A percentile compares a stretch with the other conserved stretches of the same genome.
These are phyloP conservation scores for Lasioglossum oenotherae DNA, from an alignment of 2,888 invertebrate genomes.

Conservation along the genomic window DNA sequence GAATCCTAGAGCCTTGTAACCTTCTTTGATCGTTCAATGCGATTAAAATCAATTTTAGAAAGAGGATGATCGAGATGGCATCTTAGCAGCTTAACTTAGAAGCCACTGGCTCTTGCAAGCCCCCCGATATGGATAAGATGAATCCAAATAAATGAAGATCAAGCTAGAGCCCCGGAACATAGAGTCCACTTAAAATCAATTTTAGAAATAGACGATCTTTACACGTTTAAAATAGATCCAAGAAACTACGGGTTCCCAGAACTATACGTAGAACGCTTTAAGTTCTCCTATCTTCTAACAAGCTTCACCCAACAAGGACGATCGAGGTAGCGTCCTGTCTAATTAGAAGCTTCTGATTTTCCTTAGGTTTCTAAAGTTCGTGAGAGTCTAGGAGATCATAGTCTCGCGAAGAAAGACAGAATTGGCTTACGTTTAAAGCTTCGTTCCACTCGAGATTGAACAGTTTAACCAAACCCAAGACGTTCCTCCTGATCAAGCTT, in stretches of 20 bases:
- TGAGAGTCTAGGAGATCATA: background rate
- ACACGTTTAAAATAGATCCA: background rate
- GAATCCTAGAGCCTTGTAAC: background rate
- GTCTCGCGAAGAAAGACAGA: background rate
- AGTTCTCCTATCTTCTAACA: background rate
- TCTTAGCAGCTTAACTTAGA: too few relatives aligned
- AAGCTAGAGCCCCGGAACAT: background rate
- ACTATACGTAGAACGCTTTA: background rate
- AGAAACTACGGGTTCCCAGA: background rate
- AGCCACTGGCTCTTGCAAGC: background rate
- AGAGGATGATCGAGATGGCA: background rate
- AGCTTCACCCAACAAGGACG: background rate
- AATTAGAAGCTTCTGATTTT: background rate
- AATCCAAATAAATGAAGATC: background rate
- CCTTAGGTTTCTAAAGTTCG: background rate
- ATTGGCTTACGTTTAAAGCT: constrained; percentile 84
- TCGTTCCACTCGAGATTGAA: constrained; percentile 86
- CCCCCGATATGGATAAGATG: background rate
- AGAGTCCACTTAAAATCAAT: background rate
- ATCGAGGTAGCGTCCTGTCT: background rate
- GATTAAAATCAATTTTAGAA: background rate
- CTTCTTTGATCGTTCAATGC: background rate
- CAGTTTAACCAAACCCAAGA: constrained; percentile 84
- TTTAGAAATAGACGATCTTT: background rate
- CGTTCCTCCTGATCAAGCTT: constrained; percentile 84